Evolutionary conservation across 2,888 invertebrate genomes (phyloP).

Genomic region (Pammene aurita): DNA sequence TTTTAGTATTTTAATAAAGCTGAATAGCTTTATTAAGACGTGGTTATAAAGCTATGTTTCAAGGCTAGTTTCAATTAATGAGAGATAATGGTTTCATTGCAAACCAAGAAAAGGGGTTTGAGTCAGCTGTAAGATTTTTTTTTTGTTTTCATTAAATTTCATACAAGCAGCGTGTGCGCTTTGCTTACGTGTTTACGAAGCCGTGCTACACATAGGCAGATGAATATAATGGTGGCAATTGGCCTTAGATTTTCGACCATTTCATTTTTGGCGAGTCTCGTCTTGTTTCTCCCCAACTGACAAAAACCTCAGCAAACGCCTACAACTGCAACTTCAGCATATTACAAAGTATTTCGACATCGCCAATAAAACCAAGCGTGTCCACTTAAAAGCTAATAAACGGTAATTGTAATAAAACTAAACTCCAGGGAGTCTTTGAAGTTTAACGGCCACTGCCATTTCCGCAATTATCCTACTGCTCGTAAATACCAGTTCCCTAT

Average conservation of each 20-base stretch:
- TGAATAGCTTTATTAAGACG: slow-evolving; percentile 2
- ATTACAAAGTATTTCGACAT: neutral
- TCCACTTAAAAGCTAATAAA: slow-evolving; percentile 34
- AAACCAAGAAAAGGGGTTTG: neutral
- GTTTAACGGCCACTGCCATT: slow-evolving; percentile 32
- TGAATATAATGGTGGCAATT: no score
- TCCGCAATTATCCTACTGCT: slow-evolving; percentile 32
- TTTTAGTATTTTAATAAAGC: slow-evolving; percentile 8
- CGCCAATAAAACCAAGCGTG: slow-evolving; percentile 5
- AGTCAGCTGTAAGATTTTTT: no score
- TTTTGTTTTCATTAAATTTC: no score
- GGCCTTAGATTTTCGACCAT: no score
- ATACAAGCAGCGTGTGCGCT: no score
- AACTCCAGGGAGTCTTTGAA: slow-evolving; percentile 33
- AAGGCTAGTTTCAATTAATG: neutral
- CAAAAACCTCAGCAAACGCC: no score
- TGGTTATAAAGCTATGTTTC: neutral
- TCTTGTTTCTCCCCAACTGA: no score
- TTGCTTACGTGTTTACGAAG: no score
- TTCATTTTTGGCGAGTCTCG: no score
- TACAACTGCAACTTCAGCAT: neutral
- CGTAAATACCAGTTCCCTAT: slow-evolving; percentile 25
- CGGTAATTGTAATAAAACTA: slow-evolving; percentile 28
- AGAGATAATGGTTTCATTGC: neutral
- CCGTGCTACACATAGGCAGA: no score